Evolutionary conservation across 2,797 vertebrate genomes (phyloP), one percentile per base, ranked within the genome.

Genomic region (Australoheros facetus): DNA sequence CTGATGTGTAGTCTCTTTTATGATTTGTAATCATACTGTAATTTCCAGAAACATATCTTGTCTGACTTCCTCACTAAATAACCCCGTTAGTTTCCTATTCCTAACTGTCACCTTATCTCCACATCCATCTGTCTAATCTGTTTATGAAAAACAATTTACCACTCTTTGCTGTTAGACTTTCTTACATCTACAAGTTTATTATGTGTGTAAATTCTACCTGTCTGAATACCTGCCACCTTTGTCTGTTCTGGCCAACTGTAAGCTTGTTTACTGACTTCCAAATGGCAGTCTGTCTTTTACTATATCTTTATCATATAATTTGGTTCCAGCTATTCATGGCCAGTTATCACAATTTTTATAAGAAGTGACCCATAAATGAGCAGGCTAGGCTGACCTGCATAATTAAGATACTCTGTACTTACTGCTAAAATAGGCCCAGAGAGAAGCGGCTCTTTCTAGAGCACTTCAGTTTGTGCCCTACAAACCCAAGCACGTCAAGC

Each of bases 381-480:
- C 73, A 10, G 56, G 34, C 58, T 48, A 66, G 77, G 57, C 26
- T 62, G 77, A 80, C 74, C 73, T 51, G 57, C 60, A 64, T 54
- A 17, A 55, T 2, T 51, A 57, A 56, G 59, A 32, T 42, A n/a
- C 28, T 82, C 60, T 55, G 71, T 21, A 59, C 56, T 71, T 77
- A 39, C 54, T 79, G 78, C 69, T 62, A 84, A 81, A 81, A 78
- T 54, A 51, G 42, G 71, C 53, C 39, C 17, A 57, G 7, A 16
- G 28, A 74, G 54, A 85, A 56, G 39, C 56, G 58, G 62, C 71
- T 78, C 56, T 77, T 34, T 79, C 56, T 76, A 56, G 14, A 83
- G 37, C 70, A 66, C 82, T 86, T 71, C 39, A 60, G 71, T 58
- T 82, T 76, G 71, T 73, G 5, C 80, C 66, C 77, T 82, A 78